Base-by-base conservation (phyloP, 2,888 invertebrate genomes). In the Caenorhabditis auriculariae region DNA sequence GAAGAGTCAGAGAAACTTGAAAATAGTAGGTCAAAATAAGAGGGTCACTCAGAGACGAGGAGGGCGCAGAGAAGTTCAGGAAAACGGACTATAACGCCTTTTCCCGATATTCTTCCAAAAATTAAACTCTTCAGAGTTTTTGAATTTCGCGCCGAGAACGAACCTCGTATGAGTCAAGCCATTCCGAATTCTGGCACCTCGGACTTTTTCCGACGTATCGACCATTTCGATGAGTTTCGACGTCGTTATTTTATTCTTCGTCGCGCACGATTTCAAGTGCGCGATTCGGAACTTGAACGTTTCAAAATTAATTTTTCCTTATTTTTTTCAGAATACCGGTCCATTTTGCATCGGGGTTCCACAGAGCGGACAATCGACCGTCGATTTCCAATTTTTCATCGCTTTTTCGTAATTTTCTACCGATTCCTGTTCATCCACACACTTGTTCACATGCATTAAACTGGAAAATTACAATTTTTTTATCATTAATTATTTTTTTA, bases 331-430 rank as follows among this genome's bases (percentile, higher is more conserved):
- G 26, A 46, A 24, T 49, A 65, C 66, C 39, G 66, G 66, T 48
- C 66, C 66, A 2, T 54, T 46, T 15, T 29, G 44, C 23, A 59
- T 43, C 3, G 62, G 52, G 17, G 49, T 50, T 32, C 38, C 24
- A 42, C 66, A 66, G 9, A 66, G 27, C 9, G 66, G 65, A 47
- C 65, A 65, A 41, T 65, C 65, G 23, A 57, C 54, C 15, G 61
- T 65, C 9, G 42, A 35, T 29, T 43, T 21, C 41, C 49, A 56
- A 28, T 53, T 62, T 19, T 56, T 51, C 26, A 24, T 44, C n/a
- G 52, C 60, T 43, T 47, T 57, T 4, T 57, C 53, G 26, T 43
- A 38, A 15, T 49, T 54, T 9, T 29, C 38, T n/a, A 32, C 12
- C 15, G 52, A 39, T 37, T 61, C 48, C 26, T 59, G 47, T 17